phyloP scores from a whole-genome alignment of 2,888 invertebrate species.

The Carterocephalus palaemon region DNA sequence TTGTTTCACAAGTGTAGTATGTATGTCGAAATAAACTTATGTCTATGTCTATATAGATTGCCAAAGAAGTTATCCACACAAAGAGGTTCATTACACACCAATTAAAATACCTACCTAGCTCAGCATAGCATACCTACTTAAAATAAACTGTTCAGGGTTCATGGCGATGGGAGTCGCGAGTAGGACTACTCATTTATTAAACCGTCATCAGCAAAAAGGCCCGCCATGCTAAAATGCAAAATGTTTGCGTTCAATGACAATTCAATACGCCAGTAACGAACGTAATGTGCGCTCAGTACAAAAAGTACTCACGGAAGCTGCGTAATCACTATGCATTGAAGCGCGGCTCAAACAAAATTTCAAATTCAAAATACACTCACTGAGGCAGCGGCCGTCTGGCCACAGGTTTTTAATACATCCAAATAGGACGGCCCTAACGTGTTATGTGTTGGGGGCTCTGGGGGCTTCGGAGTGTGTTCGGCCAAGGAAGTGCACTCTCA shows the following conservation, averaged over 20 bases:
- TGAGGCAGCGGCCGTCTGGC: slow-evolving; percentile 59
- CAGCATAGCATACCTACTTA: not conserved
- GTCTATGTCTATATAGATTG: too few relatives aligned
- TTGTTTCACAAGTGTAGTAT: too few relatives aligned
- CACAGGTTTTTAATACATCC: slow-evolving; percentile 75
- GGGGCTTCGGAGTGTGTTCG: not conserved
- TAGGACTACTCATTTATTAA: slow-evolving; percentile 20
- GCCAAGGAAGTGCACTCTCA: too few relatives aligned
- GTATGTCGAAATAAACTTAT: too few relatives aligned
- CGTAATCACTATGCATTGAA: slow-evolving; percentile 52
- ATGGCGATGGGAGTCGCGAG: slow-evolving; percentile 10
- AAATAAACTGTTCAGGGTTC: not conserved
- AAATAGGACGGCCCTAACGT: slow-evolving; percentile 57
- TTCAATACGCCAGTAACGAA: slow-evolving; percentile 24
- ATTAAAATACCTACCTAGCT: too few relatives aligned
- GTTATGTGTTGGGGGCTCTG: slow-evolving; percentile 46
- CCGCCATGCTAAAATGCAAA: slow-evolving; percentile 15
- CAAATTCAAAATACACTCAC: slow-evolving; percentile 61
- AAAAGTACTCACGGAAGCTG: slow-evolving; percentile 28
- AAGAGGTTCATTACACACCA: too few relatives aligned
- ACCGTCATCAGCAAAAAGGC: slow-evolving; percentile 19
- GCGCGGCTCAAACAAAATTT: slow-evolving; percentile 63
- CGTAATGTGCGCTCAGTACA: slow-evolving; percentile 21
- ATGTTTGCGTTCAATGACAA: slow-evolving; percentile 24
- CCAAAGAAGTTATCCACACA: too few relatives aligned